Percentiles rank a stretch among this genome's conserved stretches.
These are phyloP conservation scores for Capitella teleta DNA, from an alignment of 1,140 invertebrate species.

Conservation along the genomic window DNA sequence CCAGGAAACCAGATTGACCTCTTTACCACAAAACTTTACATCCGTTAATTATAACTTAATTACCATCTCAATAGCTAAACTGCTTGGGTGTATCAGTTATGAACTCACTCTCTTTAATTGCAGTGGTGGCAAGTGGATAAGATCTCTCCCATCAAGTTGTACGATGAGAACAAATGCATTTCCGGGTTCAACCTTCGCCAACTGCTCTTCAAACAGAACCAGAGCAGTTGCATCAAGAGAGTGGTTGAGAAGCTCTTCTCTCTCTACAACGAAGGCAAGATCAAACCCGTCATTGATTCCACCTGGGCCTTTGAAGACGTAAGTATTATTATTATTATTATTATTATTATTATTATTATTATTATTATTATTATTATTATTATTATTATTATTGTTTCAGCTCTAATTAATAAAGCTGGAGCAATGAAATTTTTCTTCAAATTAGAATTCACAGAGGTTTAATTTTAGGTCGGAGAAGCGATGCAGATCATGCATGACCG, in stretches of 20 bases:
- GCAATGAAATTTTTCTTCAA: too few relatives aligned
- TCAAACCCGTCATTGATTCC: constrained; percentile 71
- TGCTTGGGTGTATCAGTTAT: too few relatives aligned
- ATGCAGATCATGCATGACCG: constrained; percentile 87
- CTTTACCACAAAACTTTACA: too few relatives aligned
- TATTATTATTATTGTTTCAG: too few relatives aligned
- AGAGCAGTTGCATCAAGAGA: constrained; percentile 55
- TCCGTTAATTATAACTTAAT: too few relatives aligned
- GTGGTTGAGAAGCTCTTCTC: constrained; percentile 61
- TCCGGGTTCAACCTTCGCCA: constrained; percentile 72
- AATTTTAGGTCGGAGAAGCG: too few relatives aligned
- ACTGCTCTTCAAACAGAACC: constrained; percentile 67
- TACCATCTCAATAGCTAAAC: too few relatives aligned
- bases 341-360: neutral
- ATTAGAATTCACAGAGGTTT: too few relatives aligned
- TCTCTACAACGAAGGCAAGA: constrained; percentile 62
- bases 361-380: too few relatives aligned
- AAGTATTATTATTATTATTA: constrained; percentile 30
- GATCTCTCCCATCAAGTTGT: constrained; percentile 73
- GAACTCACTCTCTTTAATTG: too few relatives aligned
- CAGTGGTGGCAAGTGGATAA: constrained; percentile 86
- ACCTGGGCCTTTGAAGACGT: constrained; percentile 77
- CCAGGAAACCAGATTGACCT: too few relatives aligned
- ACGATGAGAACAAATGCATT: constrained; percentile 76
- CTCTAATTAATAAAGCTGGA: too few relatives aligned